A percentile compares a stretch with the other conserved stretches of the same genome.
Conservation (phyloP, 2,888 invertebrate genomes). For the Thecophora atra region DNA sequence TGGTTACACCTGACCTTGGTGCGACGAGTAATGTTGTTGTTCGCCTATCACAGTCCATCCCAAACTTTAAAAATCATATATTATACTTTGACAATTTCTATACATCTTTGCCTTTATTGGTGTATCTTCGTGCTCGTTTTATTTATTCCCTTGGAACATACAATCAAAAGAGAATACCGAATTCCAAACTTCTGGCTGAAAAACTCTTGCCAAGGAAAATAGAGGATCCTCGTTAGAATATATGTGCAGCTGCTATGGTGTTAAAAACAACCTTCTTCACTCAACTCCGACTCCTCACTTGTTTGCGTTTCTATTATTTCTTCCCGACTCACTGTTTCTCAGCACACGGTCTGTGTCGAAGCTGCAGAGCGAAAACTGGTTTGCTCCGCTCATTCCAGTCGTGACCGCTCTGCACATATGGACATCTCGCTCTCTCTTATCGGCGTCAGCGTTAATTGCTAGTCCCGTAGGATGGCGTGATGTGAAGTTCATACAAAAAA, state of each 20-base stretch:
- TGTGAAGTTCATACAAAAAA: no score
- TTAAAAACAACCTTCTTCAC: no score
- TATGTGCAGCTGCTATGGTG: neutral
- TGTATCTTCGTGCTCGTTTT: neutral
- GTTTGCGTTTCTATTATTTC: no score
- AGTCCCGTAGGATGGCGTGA: no score
- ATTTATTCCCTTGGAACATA: conserved; percentile 10
- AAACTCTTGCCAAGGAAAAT: conserved; percentile 1
- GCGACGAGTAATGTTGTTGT: neutral
- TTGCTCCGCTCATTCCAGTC: no score
- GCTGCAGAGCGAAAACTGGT: no score
- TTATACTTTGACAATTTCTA: conserved; percentile 14
- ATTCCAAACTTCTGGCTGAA: neutral
- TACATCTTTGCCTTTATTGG: neutral
- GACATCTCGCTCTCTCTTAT: no score
- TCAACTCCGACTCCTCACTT: no score
- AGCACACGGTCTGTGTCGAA: no score
- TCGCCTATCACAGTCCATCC: neutral
- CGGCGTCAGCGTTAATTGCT: no score
- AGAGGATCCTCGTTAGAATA: neutral
- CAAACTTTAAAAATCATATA: conserved; percentile 1
- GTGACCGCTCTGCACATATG: no score
- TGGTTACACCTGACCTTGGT: neutral
- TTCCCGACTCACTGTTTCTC: no score
- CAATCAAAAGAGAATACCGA: neutral